Percentiles rank a stretch among this genome's conserved stretches.
These are phyloP conservation scores for Sceliomorpha sp. DNA, from an alignment of 2,888 invertebrate genomes.

Conservation along the genomic window DNA sequence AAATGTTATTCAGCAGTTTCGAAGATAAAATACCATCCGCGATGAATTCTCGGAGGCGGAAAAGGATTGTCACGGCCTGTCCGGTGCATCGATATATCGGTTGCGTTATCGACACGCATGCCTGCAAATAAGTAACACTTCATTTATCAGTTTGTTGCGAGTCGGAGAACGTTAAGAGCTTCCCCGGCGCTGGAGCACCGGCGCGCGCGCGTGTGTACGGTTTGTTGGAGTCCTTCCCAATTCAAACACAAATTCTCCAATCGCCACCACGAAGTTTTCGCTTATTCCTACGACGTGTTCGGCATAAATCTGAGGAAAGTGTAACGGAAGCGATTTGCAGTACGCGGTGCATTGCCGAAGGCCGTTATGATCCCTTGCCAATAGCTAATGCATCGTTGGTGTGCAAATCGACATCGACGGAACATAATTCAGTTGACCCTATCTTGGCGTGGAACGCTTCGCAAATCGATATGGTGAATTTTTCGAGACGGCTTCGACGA, in stretches of 20 bases:
- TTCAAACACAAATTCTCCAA: constrained; percentile 60
- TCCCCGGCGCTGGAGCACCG: no score
- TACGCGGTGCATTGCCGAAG: constrained; percentile 65
- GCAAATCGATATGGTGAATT: constrained; percentile 65
- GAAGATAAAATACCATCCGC: no score
- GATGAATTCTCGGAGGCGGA: no score
- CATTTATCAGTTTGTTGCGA: no score
- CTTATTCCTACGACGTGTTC: constrained; percentile 52
- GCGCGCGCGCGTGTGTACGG: no score
- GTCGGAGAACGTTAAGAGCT: no score
- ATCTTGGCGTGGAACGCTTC: constrained; percentile 62
- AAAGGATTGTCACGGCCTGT: no score
- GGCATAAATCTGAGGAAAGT: constrained; percentile 68
- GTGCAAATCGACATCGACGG: constrained; percentile 71
- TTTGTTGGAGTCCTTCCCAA: constrained; percentile 60
- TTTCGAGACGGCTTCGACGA: background rate
- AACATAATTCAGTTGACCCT: constrained; percentile 70
- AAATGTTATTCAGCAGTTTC: no score
- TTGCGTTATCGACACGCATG: no score
- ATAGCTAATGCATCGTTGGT: constrained; percentile 71
- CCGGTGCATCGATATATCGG: no score
- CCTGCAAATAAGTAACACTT: no score
- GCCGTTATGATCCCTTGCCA: constrained; percentile 73
- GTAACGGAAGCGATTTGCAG: constrained; percentile 71
- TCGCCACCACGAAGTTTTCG: constrained; percentile 53